A percentile compares a stretch with the other conserved stretches of the same genome.
Conservation (phyloP, 2,888 invertebrate species). For the Eudemis profundana region DNA sequence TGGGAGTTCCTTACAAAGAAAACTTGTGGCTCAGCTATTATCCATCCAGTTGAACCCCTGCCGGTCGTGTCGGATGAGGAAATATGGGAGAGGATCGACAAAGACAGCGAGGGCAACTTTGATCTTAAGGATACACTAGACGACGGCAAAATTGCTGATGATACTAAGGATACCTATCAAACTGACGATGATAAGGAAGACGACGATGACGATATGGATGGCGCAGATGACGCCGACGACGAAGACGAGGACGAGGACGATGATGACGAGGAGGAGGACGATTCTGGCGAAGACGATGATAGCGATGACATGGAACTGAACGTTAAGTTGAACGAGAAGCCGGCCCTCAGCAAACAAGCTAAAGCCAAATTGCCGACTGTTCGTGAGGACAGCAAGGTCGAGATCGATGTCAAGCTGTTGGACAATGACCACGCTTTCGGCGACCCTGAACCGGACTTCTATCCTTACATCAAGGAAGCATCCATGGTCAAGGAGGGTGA, state of each 20-base stretch:
- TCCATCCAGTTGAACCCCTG: conserved; percentile 70
- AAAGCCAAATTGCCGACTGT: conserved; percentile 45
- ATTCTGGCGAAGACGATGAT: conserved; percentile 65
- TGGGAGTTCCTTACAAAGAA: conserved; percentile 81
- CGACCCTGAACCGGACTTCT: conserved; percentile 61
- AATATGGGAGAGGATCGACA: conserved; percentile 79
- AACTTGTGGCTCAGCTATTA: conserved; percentile 69
- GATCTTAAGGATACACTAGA: conserved; percentile 76
- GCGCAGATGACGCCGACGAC: conserved; percentile 63
- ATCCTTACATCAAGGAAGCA: conserved; percentile 54
- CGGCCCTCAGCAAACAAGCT: conserved; percentile 49
- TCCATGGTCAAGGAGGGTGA: conserved; percentile 66
- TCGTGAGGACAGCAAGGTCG: conserved; percentile 56
- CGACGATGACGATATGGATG: conserved; percentile 61
- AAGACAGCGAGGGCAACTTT: conserved; percentile 71
- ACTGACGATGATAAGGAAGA: conserved; percentile 51
- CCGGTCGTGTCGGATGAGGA: conserved; percentile 75
- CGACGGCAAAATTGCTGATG: conserved; percentile 71
- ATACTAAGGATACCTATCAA: conserved; percentile 56
- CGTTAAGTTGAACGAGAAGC: conserved; percentile 70
- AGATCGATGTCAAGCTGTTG: conserved; percentile 69
- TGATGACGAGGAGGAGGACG: conserved; percentile 69
- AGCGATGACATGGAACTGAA: conserved; percentile 74
- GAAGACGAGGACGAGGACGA: conserved; percentile 70
- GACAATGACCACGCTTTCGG: conserved; percentile 66